A percentile compares a stretch with the other conserved stretches of the same genome.
Conservation (phyloP, 2,113 vertebrate genomes). For the Ammodytes dubius region DNA sequence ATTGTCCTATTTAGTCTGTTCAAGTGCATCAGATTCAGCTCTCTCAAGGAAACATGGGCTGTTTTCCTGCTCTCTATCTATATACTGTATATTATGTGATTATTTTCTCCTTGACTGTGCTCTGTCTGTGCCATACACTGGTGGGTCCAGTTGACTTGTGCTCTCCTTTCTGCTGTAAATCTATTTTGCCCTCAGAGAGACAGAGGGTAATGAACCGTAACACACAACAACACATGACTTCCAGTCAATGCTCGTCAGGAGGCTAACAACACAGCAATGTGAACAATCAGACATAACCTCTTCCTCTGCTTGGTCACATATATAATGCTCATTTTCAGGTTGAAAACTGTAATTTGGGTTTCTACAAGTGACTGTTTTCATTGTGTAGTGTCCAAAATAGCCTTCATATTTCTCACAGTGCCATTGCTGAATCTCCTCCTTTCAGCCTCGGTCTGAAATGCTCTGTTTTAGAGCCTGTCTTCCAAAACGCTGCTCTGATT, state of each 20-base stretch:
- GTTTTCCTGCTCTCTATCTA: slow-evolving; percentile 17
- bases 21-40: slow-evolving; percentile 28
- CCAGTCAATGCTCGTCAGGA: slow-evolving; percentile 45
- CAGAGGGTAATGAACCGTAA: slow-evolving; percentile 60
- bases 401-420: no score
- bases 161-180: slow-evolving; percentile 52
- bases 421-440: no score
- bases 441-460: no score
- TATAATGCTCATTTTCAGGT: no score
- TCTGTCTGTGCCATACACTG: slow-evolving; percentile 12
- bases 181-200: slow-evolving; percentile 50
- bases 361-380: no score
- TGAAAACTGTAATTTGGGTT: no score
- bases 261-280: slow-evolving; percentile 19
- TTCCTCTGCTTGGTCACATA: no score
- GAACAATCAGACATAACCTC: slow-evolving; percentile 16
- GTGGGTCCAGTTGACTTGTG: slow-evolving; percentile 38
- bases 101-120: slow-evolving; percentile 1
- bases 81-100: slow-evolving; percentile 17
- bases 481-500: no score
- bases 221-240: slow-evolving; percentile 65
- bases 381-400: no score
- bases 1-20: slow-evolving; percentile 28
- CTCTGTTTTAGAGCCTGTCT: no score
- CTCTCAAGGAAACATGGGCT: slow-evolving; percentile 18